Evolutionary conservation across 2,888 invertebrate genomes (phyloP), one percentile per base, ranked within the genome.

Genomic region (Euphydryas editha): DNA sequence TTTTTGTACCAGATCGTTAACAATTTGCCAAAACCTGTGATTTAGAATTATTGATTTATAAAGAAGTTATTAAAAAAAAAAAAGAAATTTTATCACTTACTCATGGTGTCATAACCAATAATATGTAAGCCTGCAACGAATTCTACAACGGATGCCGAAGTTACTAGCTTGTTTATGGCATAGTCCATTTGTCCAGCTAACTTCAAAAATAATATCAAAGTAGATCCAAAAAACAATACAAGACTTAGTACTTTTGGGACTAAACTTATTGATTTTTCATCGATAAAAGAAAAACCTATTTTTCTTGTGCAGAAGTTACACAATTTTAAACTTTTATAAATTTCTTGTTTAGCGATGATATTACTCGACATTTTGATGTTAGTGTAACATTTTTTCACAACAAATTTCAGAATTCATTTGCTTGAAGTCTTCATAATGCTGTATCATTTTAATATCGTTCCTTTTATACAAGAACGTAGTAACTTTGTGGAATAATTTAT

Each of bases 81-180:
- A 20, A 11, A 6, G 17, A 5, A 20, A 21, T 49, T 20, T 49
- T 21, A n/a, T 2, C 21, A 82, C 84, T 83, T 72, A 89, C 89
- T 87, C 82, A 88, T 84, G 10, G 78, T 78, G 58, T 83, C 89
- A 56, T 89, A 89, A 21, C 88, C 88, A 36, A 84, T 82, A 63
- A 87, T 84, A 67, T 89, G 88, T 68, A 89, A 75, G 62, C 85
- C 80, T 2, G 82, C 80, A 17, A 88, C 79, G 59, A 87, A 82
- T 49, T 84, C 84, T 47, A 81, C 86, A 6, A 89, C 77, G 0
- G 83, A 81, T 0, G 81, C 77, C 0, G 80, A 78, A 11, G 78
- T 75, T 1, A 79, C 57, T 63, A 84, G 72, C 62, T 86, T 77
- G 0, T 75, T 74, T 6, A 74, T 73, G n/a, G 85, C 80, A 62